Base-by-base conservation (phyloP, 2,113 vertebrate species). In the Lepus europaeus region DNA sequence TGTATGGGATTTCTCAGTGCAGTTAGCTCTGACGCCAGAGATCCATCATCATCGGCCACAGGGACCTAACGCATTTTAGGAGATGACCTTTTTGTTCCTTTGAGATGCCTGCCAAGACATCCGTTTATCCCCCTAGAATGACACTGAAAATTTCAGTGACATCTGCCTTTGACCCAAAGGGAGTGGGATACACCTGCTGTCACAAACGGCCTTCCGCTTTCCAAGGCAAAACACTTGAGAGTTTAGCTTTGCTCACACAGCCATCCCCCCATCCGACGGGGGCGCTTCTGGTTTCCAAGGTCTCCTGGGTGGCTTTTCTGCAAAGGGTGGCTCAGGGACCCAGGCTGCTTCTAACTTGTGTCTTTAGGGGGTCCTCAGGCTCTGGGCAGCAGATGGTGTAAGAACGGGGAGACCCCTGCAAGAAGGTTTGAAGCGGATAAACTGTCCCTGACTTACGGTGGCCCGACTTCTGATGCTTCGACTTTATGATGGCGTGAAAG, bases 351-450 rank as follows among this genome's bases (percentile, higher is more conserved):
- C 66, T 56, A n/a, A 29, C 17, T 0, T 19, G 27, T 31, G 89
- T 7, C 39, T 68, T 49, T 45, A 14, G 9, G 19, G 64, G 36
- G 12, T 9, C 23, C 53, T 56, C 72, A 3, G 19, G 25, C 7
- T 27, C 61, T 0, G 0, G 27, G 19, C 74, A 19, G n/a, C 39
- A 20, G 49, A 31, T 9, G 25, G 33, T 4, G 16, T 49, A 25
- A 64, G 76, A 64, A 27, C 2, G 6, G 0, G 5, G 76, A 89
- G 77, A 69, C 8, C 11, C 39, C 4, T 0, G 5, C 4, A 6
- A n/a, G 90, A 22, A 51, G 23, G 17, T 76, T 39, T 59, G 56
- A 59, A 14, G 56, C 1, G 56, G 13, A 17, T 59, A 59, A 17
- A 16, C 56, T 4, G 56, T 59, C 56, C 56, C 56, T 59, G 56